A percentile compares a stretch with the other conserved stretches of the same genome.
Evolutionary conservation across 2,888 invertebrate genomes (phyloP).

Genomic region (Drosophila parthenogenetica): DNA sequence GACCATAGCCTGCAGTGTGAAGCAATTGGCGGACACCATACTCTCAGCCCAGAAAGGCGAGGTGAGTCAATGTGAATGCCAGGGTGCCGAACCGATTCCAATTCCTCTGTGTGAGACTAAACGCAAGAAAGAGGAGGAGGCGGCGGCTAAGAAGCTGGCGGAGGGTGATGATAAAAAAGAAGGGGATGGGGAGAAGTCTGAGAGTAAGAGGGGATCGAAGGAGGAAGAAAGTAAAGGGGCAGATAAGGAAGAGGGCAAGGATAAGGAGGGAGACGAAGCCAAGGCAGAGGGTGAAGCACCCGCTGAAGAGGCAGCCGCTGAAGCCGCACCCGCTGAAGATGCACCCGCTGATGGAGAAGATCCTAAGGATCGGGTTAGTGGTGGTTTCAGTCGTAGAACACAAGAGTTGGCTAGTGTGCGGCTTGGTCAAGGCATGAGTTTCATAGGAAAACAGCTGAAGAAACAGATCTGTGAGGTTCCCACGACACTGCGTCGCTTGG

Average conservation of each 20-base stretch:
- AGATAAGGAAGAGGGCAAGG: not conserved
- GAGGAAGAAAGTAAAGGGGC: not conserved
- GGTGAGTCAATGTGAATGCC: slow-evolving; percentile 55
- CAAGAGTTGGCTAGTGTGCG: slow-evolving; percentile 13
- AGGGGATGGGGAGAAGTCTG: not conserved
- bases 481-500: slow-evolving; percentile 48
- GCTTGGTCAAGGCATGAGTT: slow-evolving; percentile 3
- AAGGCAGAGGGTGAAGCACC: not conserved
- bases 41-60: slow-evolving; percentile 65
- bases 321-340: not conserved
- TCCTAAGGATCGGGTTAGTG: slow-evolving; percentile 8
- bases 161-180: not conserved
- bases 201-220: not conserved
- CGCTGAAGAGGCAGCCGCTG: slow-evolving; percentile 1
- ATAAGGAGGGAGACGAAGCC: not conserved
- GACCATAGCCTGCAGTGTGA: slow-evolving; percentile 82
- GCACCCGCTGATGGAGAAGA: not conserved
- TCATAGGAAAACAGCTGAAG: slow-evolving; percentile 13
- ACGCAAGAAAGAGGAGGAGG: slow-evolving; percentile 8
- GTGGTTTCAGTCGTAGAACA: not conserved
- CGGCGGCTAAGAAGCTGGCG: not conserved
- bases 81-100: slow-evolving; percentile 1
- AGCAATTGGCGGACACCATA: slow-evolving; percentile 80
- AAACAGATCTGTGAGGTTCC: slow-evolving; percentile 69
- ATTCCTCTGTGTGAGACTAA: slow-evolving; percentile 2